Conservation (phyloP, 53 echinoderm and acorn worm genomes). For the Arbacia lixula region DNA sequence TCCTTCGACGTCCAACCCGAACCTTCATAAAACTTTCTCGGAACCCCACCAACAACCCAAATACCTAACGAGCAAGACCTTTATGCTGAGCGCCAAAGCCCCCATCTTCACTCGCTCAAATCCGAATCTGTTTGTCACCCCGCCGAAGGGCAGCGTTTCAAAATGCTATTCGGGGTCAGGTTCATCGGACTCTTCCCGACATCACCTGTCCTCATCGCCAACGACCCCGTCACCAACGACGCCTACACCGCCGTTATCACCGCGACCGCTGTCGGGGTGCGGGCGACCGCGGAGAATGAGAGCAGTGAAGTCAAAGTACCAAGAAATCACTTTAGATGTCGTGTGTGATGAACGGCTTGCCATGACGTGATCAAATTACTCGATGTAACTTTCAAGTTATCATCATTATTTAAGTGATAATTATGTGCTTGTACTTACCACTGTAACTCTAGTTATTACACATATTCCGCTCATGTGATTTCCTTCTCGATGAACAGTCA, state of each 20-base stretch:
- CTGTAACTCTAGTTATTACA: too few relatives aligned
- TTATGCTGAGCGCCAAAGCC: too few relatives aligned
- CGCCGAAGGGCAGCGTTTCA: not conserved
- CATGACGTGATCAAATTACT: too few relatives aligned
- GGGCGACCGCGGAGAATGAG: constrained; percentile 9
- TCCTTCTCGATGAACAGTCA: too few relatives aligned
- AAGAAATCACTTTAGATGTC: too few relatives aligned
- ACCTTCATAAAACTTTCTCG: not conserved
- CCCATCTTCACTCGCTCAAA: constrained; percentile 7
- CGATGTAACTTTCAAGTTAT: too few relatives aligned
- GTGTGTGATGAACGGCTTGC: too few relatives aligned
- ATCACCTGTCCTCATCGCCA: constrained; percentile 3
- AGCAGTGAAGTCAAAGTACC: not conserved
- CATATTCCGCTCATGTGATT: too few relatives aligned
- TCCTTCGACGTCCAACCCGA: constrained; percentile 2
- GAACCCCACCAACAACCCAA: not conserved
- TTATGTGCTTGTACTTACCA: too few relatives aligned
- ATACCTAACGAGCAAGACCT: too few relatives aligned
- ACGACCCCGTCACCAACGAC: not conserved
- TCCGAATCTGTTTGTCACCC: constrained; percentile 1
- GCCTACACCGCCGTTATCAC: constrained; percentile 34
- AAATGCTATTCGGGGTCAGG: too few relatives aligned
- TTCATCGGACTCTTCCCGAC: not conserved
- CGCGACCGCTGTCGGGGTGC: constrained; percentile 2
- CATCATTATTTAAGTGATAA: too few relatives aligned